Evolutionary conservation across 2,797 vertebrate genomes (phyloP).

Genomic region (Acomys russatus): DNA sequence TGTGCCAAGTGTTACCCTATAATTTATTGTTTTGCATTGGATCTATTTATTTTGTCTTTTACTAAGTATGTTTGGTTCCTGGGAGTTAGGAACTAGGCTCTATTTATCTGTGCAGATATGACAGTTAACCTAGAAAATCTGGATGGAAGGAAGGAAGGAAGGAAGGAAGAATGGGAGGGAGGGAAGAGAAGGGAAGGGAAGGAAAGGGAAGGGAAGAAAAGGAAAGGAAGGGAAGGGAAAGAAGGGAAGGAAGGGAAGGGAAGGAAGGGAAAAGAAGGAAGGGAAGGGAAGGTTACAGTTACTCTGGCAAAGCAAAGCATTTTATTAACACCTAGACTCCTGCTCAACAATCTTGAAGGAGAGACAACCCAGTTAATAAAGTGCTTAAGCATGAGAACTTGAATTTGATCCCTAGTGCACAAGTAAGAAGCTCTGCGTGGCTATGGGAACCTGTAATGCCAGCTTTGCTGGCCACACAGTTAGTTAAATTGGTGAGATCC

Average conservation of each 20-base stretch:
- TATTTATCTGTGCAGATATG: background rate
- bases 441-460: background rate
- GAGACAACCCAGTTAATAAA: background rate
- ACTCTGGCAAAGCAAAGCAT: background rate
- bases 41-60: conserved; percentile 23
- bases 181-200: rapidly evolving
- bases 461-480: background rate
- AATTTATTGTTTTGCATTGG: background rate
- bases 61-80: background rate
- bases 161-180: rapidly evolving
- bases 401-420: background rate
- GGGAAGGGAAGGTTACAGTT: background rate
- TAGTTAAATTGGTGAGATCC: background rate
- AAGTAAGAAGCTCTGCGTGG: background rate
- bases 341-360: background rate
- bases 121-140: background rate
- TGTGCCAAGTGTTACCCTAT: background rate
- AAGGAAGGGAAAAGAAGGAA: background rate
- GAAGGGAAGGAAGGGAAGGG: no score
- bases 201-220: rapidly evolving
- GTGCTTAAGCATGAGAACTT: background rate
- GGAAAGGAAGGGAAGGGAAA: no score
- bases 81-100: background rate
- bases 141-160: background rate
- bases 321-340: conserved; percentile 26